Evolutionary conservation across 2,888 invertebrate species (phyloP).

Genomic region (Zelleria hepariella): DNA sequence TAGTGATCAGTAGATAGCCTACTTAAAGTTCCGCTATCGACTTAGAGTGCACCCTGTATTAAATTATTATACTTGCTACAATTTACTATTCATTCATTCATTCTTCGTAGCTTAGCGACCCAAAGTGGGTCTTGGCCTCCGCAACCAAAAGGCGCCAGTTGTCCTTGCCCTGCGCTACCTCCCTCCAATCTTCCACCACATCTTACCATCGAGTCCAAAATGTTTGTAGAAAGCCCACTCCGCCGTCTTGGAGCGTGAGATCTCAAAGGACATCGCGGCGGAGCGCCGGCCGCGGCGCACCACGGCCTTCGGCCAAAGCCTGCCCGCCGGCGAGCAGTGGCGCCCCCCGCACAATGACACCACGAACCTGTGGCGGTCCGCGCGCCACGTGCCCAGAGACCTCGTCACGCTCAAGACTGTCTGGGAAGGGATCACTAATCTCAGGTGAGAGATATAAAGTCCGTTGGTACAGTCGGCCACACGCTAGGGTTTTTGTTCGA

Average conservation of each 20-base stretch:
- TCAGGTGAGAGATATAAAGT: constrained; percentile 61
- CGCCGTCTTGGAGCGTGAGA: constrained; percentile 47
- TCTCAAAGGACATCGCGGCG: constrained; percentile 60
- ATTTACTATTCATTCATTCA: too few species aligned
- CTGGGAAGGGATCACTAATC: constrained; percentile 76
- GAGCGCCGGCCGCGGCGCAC: constrained; percentile 41
- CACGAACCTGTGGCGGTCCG: constrained; percentile 68
- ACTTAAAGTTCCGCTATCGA: too few species aligned
- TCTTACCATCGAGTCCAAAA: neutral
- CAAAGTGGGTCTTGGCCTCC: too few species aligned
- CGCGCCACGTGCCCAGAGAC: constrained; percentile 69
- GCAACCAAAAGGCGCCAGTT: too few species aligned
- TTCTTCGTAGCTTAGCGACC: too few species aligned
- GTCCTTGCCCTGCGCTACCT: too few species aligned
- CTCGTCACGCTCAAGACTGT: constrained; percentile 74
- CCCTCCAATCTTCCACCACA: too few species aligned
- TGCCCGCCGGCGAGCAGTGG: constrained; percentile 58
- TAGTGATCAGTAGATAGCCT: too few species aligned
- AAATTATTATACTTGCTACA: neutral
- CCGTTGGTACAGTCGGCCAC: too few species aligned
- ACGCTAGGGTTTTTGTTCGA: too few species aligned
- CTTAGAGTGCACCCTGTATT: too few species aligned
- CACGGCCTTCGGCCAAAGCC: constrained; percentile 60
- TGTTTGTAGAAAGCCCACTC: constrained; percentile 40
- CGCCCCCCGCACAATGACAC: constrained; percentile 65